phyloP scores from a whole-genome alignment of 2,113 vertebrate genomes.

The Larimichthys crocea region DNA sequence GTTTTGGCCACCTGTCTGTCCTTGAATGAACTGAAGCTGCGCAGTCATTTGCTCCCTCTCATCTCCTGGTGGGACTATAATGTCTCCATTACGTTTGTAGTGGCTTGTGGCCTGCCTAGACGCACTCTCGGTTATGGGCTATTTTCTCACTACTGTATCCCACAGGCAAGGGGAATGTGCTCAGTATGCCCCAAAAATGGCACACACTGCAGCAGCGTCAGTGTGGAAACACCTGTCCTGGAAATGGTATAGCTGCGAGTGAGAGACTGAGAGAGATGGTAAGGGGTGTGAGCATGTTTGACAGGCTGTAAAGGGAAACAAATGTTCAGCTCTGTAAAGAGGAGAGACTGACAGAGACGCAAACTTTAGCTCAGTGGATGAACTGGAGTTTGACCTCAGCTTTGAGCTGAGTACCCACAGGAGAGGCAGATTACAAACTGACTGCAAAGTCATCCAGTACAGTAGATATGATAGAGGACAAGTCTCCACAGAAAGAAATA shows the following conservation, averaged over 20 bases:
- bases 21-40: constrained; percentile 46
- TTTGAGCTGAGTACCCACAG: constrained; percentile 3
- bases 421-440: constrained; percentile 15
- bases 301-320: constrained; percentile 23
- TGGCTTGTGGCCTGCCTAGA: constrained; percentile 52
- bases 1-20: constrained; percentile 56
- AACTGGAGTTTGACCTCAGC: constrained; percentile 26
- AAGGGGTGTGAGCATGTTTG: constrained; percentile 4
- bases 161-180: constrained; percentile 49
- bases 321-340: background rate
- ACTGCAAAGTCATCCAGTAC: constrained; percentile 37
- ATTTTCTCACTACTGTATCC: constrained; percentile 59
- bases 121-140: constrained; percentile 51
- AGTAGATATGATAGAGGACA: constrained; percentile 32
- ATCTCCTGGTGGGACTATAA: constrained; percentile 60
- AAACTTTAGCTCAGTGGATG: background rate
- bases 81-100: constrained; percentile 62
- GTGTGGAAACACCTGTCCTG: constrained; percentile 56
- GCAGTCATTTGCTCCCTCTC: constrained; percentile 46
- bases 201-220: constrained; percentile 25
- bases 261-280: constrained; percentile 24
- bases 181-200: constrained; percentile 40
- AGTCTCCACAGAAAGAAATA: constrained; percentile 3
- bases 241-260: constrained; percentile 29
- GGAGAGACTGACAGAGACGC: background rate